Conservation (phyloP, 2,797 vertebrate genomes). For the Diglossa cyanea region DNA sequence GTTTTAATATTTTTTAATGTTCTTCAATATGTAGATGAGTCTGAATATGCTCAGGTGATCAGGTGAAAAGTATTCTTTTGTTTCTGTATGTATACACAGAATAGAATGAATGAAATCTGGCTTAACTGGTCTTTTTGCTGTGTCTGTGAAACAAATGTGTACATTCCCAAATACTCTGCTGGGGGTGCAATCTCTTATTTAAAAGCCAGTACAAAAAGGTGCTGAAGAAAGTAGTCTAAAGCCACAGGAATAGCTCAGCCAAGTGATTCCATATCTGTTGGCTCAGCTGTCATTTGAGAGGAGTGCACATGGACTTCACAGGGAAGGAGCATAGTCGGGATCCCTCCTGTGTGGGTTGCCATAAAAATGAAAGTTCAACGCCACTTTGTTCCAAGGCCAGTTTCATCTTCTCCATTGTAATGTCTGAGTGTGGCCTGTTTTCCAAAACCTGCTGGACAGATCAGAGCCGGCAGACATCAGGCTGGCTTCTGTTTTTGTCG, state of each 20-base stretch:
- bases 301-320: background rate
- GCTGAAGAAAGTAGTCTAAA: background rate
- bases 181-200: too few relatives aligned
- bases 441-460: background rate
- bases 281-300: background rate
- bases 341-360: background rate
- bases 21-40: background rate
- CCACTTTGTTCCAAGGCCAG: background rate
- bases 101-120: background rate
- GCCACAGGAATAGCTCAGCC: background rate
- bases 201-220: too few relatives aligned
- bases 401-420: background rate
- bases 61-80: background rate
- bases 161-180: too few relatives aligned
- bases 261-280: background rate
- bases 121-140: background rate
- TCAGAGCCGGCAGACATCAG: background rate
- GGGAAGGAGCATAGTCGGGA: background rate
- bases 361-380: background rate
- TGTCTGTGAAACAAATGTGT: background rate
- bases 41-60: background rate
- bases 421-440: rapidly evolving
- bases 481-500: background rate
- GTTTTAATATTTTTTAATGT: background rate
- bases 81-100: background rate